Percentiles rank a stretch among this genome's conserved stretches.
These are phyloP conservation scores for Sipha flava DNA, from an alignment of 1,140 invertebrate genomes.

Conservation along the genomic window DNA sequence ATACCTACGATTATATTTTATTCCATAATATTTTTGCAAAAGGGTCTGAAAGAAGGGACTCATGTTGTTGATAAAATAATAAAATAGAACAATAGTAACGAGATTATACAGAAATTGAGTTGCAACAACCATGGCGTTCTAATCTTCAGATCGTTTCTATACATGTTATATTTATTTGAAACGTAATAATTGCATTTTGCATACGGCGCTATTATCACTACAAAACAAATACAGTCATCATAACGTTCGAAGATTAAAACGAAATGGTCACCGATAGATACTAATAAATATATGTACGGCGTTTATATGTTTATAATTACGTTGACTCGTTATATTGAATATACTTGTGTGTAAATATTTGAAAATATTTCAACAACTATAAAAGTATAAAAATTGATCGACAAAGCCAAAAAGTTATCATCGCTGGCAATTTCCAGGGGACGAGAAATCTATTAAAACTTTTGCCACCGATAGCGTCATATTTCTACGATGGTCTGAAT, in stretches of 20 bases:
- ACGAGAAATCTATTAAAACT: slow-evolving; percentile 12
- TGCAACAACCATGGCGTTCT: too few species aligned
- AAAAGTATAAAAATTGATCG: background rate
- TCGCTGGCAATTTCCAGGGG: background rate
- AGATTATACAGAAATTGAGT: too few species aligned
- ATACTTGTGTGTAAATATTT: too few species aligned
- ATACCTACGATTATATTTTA: background rate
- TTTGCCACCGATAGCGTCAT: background rate
- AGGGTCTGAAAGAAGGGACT: background rate
- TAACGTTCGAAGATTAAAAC: too few species aligned
- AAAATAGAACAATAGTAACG: background rate
- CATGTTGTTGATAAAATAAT: background rate
- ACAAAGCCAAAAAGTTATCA: background rate
- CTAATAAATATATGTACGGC: background rate
- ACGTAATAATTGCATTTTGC: too few species aligned
- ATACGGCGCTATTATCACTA: too few species aligned
- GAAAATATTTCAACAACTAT: background rate
- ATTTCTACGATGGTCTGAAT: background rate
- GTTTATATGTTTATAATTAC: too few species aligned
- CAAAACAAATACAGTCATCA: too few species aligned
- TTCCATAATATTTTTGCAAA: background rate
- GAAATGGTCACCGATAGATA: too few species aligned
- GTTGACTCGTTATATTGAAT: too few species aligned
- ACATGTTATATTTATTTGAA: too few species aligned
- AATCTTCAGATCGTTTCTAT: too few species aligned